A percentile compares a stretch with the other conserved stretches of the same genome.
phyloP scores from a whole-genome alignment of 2,888 invertebrate genomes.

The Eilema depressum region DNA sequence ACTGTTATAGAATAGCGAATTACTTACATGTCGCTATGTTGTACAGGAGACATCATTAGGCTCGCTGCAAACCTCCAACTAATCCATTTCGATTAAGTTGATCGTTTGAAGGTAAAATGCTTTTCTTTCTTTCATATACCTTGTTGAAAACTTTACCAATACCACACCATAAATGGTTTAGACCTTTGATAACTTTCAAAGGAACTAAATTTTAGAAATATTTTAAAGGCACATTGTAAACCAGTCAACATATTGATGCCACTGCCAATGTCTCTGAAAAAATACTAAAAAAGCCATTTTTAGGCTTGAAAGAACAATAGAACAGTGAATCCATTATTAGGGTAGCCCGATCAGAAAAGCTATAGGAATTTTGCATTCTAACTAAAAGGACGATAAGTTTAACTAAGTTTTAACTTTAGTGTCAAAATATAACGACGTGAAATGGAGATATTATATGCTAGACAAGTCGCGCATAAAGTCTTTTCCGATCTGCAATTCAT shows the following conservation, averaged over 20 bases:
- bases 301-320: constrained; percentile 41
- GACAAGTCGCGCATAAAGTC: too few species aligned
- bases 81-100: neutral
- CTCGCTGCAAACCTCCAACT: neutral
- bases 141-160: constrained; percentile 43
- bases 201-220: neutral
- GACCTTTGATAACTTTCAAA: constrained; percentile 5
- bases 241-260: constrained; percentile 29
- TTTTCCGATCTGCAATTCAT: too few species aligned
- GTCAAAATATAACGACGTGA: neutral
- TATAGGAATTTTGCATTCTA: neutral
- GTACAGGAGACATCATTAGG: neutral
- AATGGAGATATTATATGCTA: too few species aligned
- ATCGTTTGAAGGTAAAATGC: neutral
- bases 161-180: constrained; percentile 36
- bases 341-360: constrained; percentile 2
- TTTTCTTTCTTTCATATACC: neutral
- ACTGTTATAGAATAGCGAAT: neutral
- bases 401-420: neutral
- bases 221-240: constrained; percentile 46
- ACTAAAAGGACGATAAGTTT: neutral
- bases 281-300: constrained; percentile 38
- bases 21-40: neutral
- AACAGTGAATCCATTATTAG: neutral
- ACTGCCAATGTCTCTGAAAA: constrained; percentile 37